Percentiles rank a stretch among this genome's conserved stretches.
phyloP scores from a whole-genome alignment of 2,888 invertebrate species.

The Cataglyphis livida region DNA sequence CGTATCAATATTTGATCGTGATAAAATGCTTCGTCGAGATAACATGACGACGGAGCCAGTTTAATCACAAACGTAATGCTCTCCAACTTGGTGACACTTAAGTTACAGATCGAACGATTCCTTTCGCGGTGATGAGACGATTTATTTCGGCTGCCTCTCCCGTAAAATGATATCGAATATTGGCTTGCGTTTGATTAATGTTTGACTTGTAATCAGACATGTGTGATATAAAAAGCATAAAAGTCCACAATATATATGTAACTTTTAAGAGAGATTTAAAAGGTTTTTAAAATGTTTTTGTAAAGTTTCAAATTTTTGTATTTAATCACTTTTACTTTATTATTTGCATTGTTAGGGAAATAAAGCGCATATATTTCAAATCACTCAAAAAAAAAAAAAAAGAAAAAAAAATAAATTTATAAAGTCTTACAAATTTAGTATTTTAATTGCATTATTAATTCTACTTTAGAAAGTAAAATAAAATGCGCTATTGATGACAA shows the following conservation, averaged over 20 bases:
- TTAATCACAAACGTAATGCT: constrained; percentile 46
- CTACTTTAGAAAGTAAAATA: constrained; percentile 2
- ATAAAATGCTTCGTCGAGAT: constrained; percentile 68
- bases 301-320: too few relatives aligned
- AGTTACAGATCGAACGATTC: neutral
- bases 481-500: neutral
- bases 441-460: neutral
- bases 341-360: neutral
- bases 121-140: neutral
- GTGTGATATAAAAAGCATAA: neutral
- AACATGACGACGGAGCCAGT: constrained; percentile 54
- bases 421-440: neutral
- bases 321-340: neutral
- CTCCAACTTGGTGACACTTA: constrained; percentile 13
- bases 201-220: neutral
- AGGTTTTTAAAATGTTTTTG: neutral
- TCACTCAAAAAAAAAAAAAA: too few relatives aligned
- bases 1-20: constrained; percentile 68
- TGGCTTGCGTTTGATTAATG: neutral
- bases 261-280: neutral
- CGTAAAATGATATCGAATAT: neutral
- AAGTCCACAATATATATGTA: neutral
- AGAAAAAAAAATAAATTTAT: neutral
- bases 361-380: neutral
- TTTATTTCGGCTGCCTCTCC: constrained; percentile 16